Conservation (phyloP, 2,113 vertebrate species). For the Choloepus hoffmanni region DNA sequence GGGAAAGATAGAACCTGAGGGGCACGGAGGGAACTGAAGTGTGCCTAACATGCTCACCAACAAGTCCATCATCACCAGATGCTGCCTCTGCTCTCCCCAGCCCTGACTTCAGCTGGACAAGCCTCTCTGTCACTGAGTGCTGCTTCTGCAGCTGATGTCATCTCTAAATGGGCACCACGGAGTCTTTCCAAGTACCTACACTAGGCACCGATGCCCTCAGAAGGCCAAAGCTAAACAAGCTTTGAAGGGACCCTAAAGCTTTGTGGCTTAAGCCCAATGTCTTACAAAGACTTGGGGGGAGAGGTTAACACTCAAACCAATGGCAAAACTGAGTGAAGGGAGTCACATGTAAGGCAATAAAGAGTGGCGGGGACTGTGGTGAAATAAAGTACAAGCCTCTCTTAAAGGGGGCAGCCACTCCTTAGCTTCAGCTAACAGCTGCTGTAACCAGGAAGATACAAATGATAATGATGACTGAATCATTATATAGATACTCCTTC, state of each 20-base stretch:
- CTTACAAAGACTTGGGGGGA: neutral
- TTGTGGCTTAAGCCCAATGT: neutral
- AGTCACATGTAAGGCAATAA: neutral
- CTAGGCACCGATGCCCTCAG: neutral
- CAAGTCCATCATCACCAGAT: neutral
- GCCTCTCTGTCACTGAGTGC: too few relatives aligned
- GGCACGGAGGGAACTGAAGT: neutral
- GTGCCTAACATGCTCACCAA: neutral
- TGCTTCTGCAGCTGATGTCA: neutral
- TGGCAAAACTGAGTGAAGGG: neutral
- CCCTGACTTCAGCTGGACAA: too few relatives aligned
- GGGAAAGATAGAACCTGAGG: neutral
- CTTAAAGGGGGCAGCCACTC: neutral
- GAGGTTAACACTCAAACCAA: neutral
- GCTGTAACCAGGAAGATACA: too few relatives aligned
- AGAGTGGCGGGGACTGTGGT: constrained; percentile 1
- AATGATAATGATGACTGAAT: too few relatives aligned
- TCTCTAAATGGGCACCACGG: neutral
- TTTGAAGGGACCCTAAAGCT: neutral
- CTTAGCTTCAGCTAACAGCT: neutral
- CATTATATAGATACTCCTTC: too few relatives aligned
- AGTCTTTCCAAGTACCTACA: neutral
- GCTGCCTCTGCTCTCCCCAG: neutral
- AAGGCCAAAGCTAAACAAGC: neutral
- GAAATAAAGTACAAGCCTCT: neutral